Evolutionary conservation across 2,888 invertebrate genomes (phyloP).

Genomic region (Platycheirus rosarum): DNA sequence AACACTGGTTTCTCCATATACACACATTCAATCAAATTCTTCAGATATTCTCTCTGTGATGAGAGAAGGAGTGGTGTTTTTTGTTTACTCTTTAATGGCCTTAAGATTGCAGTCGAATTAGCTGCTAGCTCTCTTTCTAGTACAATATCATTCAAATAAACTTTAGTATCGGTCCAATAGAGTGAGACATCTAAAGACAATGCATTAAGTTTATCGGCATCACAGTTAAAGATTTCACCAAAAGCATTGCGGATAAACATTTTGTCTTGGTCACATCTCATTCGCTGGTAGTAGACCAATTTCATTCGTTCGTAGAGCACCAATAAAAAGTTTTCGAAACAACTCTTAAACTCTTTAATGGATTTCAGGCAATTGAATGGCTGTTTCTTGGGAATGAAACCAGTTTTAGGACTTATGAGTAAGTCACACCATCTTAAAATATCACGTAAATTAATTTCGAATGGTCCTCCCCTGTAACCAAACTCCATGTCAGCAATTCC

Average conservation of each 20-base stretch:
- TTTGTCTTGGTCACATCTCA: slow-evolving; percentile 91
- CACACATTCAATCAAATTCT: slow-evolving; percentile 92
- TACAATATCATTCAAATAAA: slow-evolving; percentile 87
- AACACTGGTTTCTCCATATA: slow-evolving; percentile 96
- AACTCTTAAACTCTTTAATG: slow-evolving; percentile 52
- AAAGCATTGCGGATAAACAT: slow-evolving; percentile 85
- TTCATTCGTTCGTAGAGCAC: slow-evolving; percentile 84
- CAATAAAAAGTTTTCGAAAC: slow-evolving; percentile 77
- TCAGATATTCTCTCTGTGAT: slow-evolving; percentile 87
- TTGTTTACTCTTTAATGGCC: slow-evolving; percentile 77
- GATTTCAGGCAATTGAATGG: slow-evolving; percentile 63
- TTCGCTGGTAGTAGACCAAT: slow-evolving; percentile 92
- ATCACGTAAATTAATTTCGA: slow-evolving; percentile 98
- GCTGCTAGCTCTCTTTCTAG: slow-evolving; percentile 81
- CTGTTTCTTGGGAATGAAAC: slow-evolving; percentile 75
- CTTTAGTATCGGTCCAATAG: slow-evolving; percentile 84
- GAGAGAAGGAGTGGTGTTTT: slow-evolving; percentile 83
- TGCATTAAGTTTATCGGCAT: slow-evolving; percentile 78
- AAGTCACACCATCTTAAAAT: slow-evolving; percentile 96
- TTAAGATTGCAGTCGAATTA: slow-evolving; percentile 75
- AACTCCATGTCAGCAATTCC: slow-evolving; percentile 87
- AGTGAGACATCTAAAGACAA: slow-evolving; percentile 84
- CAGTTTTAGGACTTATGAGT: slow-evolving; percentile 82
- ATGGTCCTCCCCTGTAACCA: slow-evolving; percentile 93
- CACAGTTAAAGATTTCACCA: slow-evolving; percentile 83